Percentiles rank a stretch among this genome's conserved stretches.
Conservation (phyloP, 2,888 invertebrate genomes). For the Chaetogeoica ovagalla region DNA sequence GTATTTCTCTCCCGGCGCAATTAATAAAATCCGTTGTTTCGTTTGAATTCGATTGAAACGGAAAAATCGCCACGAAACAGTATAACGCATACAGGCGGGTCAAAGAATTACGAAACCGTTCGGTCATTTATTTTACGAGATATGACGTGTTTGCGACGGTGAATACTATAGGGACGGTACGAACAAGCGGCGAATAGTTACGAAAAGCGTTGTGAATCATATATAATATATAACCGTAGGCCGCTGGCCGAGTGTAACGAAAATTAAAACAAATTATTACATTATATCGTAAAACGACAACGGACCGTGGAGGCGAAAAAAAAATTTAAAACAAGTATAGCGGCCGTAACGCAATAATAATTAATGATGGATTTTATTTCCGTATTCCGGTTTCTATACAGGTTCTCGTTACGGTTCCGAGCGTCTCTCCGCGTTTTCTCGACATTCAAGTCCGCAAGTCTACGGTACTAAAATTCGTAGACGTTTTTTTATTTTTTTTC, state of each 20-base stretch:
- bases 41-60: too few relatives aligned
- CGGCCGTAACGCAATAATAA: neutral
- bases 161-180: too few relatives aligned
- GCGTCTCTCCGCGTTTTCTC: too few relatives aligned
- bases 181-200: neutral
- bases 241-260: neutral
- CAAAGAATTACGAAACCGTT: too few relatives aligned
- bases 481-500: too few relatives aligned
- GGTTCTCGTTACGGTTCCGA: too few relatives aligned
- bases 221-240: too few relatives aligned
- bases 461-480: too few relatives aligned
- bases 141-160: neutral
- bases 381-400: too few relatives aligned
- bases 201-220: conserved; percentile 28
- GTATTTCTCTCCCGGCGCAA: too few relatives aligned
- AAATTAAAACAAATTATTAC: conserved; percentile 34
- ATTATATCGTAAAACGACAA: conserved; percentile 10
- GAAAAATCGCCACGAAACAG: too few relatives aligned
- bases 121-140: neutral
- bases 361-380: conserved; percentile 17
- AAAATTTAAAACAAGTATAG: neutral
- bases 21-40: too few relatives aligned
- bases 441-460: neutral
- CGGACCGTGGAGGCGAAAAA: neutral
- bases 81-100: neutral